Percentiles rank a stretch among this genome's conserved stretches.
Evolutionary conservation across 2,888 invertebrate species (phyloP).

Genomic region (Pilophorus perplexus): DNA sequence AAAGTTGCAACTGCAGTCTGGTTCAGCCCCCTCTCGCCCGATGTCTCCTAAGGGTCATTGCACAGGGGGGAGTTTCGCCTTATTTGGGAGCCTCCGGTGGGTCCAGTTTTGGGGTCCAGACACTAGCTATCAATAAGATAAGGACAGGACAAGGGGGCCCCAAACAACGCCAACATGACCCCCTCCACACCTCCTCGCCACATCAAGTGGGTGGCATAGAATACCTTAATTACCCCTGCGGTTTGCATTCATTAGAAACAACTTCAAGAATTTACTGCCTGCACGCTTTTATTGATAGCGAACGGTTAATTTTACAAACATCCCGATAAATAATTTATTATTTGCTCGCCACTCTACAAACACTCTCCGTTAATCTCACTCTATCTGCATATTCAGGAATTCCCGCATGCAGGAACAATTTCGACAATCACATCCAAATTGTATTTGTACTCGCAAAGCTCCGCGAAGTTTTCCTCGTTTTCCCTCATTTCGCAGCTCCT

Average conservation of each 20-base stretch:
- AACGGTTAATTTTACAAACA: no score
- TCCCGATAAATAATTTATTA: no score
- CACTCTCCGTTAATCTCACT: no score
- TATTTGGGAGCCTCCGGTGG: not conserved
- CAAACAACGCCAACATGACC: slow-evolving; percentile 3
- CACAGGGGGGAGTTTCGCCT: slow-evolving; percentile 1
- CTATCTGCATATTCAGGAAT: no score
- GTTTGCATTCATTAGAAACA: not conserved
- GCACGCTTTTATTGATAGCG: not conserved
- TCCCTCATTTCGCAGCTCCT: no score
- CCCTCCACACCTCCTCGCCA: no score
- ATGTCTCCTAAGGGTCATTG: not conserved
- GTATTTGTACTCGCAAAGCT: not conserved
- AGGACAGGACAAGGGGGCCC: not conserved
- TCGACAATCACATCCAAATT: no score
- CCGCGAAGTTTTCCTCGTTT: not conserved
- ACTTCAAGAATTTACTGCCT: not conserved
- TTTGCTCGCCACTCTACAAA: no score
- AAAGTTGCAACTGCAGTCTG: slow-evolving; percentile 2
- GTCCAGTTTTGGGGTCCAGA: not conserved
- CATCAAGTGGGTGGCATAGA: slow-evolving; percentile 18
- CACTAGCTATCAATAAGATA: slow-evolving; percentile 16
- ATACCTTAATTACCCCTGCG: slow-evolving; percentile 7
- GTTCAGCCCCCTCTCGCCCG: not conserved
- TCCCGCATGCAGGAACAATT: no score